These are phyloP conservation scores for Alosa alosa DNA, from an alignment of 2,113 vertebrate genomes.

Conservation along the genomic window DNA sequence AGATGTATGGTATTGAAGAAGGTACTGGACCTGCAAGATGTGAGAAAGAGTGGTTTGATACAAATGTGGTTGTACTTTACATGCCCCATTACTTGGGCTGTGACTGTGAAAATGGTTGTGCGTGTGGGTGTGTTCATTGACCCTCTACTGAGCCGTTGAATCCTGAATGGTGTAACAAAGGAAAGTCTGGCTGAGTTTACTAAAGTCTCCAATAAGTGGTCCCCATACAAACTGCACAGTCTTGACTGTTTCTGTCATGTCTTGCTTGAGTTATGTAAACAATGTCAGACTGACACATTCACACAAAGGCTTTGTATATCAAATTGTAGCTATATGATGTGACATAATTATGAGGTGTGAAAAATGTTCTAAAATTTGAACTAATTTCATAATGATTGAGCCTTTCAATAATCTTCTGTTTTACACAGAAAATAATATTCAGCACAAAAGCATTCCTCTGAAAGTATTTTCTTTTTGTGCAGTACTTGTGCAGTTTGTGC, in stretches of 20 bases:
- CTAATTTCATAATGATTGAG: neutral
- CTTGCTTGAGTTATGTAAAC: neutral
- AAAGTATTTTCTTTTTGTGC: neutral
- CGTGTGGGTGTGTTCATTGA: slow-evolving; percentile 3
- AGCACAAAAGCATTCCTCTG: neutral
- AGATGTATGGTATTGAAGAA: neutral
- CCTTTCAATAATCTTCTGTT: neutral
- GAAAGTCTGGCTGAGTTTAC: neutral
- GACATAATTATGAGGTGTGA: no score
- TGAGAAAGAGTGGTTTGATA: neutral
- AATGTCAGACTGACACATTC: neutral
- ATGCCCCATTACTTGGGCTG: neutral
- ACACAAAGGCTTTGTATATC: neutral
- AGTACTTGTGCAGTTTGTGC: no score
- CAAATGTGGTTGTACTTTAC: neutral
- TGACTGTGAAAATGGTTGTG: neutral
- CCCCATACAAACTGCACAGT: neutral
- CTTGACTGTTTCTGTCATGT: neutral
- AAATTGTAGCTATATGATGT: neutral
- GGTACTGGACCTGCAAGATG: neutral
- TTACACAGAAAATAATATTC: neutral
- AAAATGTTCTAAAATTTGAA: neutral
- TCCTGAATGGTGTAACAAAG: neutral
- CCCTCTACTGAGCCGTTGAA: slow-evolving; percentile 12
- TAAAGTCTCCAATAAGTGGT: neutral